Evolutionary conservation across 2,797 vertebrate species (phyloP).

Genomic region (Enteromius viviparus): DNA sequence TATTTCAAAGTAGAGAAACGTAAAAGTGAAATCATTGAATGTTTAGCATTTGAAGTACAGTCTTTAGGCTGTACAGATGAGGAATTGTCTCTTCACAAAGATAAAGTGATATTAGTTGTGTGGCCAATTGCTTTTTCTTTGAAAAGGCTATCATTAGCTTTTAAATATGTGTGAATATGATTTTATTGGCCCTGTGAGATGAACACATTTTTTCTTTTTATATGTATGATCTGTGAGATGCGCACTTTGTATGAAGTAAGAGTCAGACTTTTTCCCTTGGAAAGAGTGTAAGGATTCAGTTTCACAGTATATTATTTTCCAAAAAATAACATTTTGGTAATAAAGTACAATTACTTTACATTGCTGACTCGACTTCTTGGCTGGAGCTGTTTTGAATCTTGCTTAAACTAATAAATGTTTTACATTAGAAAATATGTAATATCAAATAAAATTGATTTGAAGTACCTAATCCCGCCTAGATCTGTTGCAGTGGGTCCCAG

Average conservation of each 20-base stretch:
- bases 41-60: not conserved
- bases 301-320: not conserved
- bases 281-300: not conserved
- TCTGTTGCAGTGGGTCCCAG: not conserved
- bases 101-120: not conserved
- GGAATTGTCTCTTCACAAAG: not conserved
- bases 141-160: not conserved
- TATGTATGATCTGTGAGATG: not conserved
- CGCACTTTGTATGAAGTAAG: not conserved
- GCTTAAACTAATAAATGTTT: not conserved
- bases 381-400: not conserved
- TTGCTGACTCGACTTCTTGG: not conserved
- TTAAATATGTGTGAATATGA: not conserved
- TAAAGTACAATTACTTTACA: not conserved
- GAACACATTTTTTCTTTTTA: not conserved
- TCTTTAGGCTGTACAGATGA: not conserved
- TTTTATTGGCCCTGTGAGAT: not conserved
- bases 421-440: not conserved
- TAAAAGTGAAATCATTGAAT: not conserved
- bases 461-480: not conserved
- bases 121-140: not conserved
- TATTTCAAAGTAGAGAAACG: not conserved
- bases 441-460: not conserved
- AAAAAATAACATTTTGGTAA: not conserved
- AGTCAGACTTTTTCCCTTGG: not conserved